Evolutionary conservation across 2,888 invertebrate genomes (phyloP).

Genomic region (Cosmia pyralina): DNA sequence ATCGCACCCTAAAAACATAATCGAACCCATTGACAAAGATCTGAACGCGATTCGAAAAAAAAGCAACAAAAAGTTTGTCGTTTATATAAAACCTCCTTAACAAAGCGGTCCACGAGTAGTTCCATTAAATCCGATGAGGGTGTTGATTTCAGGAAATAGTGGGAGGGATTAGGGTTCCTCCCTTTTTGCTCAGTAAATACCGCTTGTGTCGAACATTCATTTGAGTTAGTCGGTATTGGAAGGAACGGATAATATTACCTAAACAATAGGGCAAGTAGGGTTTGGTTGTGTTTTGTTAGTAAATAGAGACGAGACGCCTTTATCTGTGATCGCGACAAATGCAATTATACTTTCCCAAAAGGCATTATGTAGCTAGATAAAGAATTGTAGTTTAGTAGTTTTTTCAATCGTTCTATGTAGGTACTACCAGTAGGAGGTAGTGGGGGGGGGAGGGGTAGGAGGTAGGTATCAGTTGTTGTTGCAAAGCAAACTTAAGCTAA

Average conservation of each 20-base stretch:
- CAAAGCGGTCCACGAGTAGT: constrained; percentile 45
- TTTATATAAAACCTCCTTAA: constrained; percentile 49
- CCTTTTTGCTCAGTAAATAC: constrained; percentile 62
- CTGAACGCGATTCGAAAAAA: constrained; percentile 28
- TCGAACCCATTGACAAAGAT: constrained; percentile 19
- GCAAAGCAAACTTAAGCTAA: neutral
- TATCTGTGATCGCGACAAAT: neutral
- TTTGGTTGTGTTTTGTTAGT: constrained; percentile 8
- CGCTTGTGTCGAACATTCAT: constrained; percentile 60
- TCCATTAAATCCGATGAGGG: constrained; percentile 61
- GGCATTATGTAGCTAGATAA: neutral
- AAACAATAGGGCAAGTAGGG: constrained; percentile 23
- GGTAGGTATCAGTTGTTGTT: too few relatives aligned
- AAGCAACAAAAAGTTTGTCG: constrained; percentile 41
- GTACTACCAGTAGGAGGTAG: too few relatives aligned
- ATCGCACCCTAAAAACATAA: constrained; percentile 24
- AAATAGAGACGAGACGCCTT: neutral
- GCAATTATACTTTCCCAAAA: neutral
- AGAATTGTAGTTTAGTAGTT: neutral
- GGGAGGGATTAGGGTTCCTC: constrained; percentile 43
- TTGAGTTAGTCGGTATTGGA: constrained; percentile 54
- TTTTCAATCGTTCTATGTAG: neutral
- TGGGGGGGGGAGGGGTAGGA: too few relatives aligned
- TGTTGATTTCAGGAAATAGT: constrained; percentile 60
- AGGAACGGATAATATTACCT: constrained; percentile 29